phyloP scores from a whole-genome alignment of 2,113 vertebrate genomes.

The Verasper variegatus region DNA sequence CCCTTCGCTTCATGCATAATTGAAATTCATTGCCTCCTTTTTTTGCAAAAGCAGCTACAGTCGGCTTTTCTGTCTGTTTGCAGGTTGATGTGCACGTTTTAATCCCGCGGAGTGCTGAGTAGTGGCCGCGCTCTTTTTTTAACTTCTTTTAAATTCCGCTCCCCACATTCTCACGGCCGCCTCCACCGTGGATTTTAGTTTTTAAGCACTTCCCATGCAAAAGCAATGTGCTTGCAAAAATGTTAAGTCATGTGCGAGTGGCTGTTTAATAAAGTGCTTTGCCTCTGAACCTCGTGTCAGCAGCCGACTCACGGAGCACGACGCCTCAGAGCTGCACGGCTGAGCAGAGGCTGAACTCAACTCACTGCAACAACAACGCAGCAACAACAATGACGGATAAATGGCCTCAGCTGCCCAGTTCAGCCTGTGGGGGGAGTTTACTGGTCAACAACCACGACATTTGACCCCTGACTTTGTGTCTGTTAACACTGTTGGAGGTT shows the following conservation, averaged over 20 bases:
- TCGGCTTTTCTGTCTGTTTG: slow-evolving; percentile 67
- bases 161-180: slow-evolving; percentile 41
- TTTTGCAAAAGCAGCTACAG: slow-evolving; percentile 60
- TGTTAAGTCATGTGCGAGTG: slow-evolving; percentile 59
- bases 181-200: slow-evolving; percentile 50
- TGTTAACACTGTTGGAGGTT: no score
- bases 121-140: slow-evolving; percentile 5
- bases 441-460: not conserved
- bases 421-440: not conserved
- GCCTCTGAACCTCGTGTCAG: slow-evolving; percentile 43
- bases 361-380: not conserved
- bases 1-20: slow-evolving; percentile 76
- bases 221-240: slow-evolving; percentile 66
- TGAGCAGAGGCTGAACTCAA: slow-evolving; percentile 31
- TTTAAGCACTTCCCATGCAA: slow-evolving; percentile 69
- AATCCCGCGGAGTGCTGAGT: slow-evolving; percentile 71
- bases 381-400: not conserved
- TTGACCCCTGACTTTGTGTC: not conserved
- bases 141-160: not conserved
- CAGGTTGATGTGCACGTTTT: slow-evolving; percentile 50
- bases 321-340: not conserved
- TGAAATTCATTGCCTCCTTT: slow-evolving; percentile 74
- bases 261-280: slow-evolving; percentile 50
- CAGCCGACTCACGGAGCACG: slow-evolving; percentile 40
- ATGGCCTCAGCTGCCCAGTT: no score